phyloP scores from a whole-genome alignment of 2,113 vertebrate species.

The Melanotaenia duboulayi region DNA sequence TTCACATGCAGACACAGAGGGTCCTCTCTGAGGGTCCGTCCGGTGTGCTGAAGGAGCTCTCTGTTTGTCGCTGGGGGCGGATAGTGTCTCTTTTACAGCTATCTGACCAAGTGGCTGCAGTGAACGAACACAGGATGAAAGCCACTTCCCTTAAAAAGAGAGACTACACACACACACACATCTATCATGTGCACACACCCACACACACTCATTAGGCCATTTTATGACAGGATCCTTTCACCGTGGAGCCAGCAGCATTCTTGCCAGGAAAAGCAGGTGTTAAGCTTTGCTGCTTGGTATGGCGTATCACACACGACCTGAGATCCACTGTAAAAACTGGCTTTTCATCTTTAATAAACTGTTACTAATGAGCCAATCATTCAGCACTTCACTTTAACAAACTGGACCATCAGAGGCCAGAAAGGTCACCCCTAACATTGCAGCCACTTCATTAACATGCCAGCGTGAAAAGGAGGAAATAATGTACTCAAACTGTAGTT shows the following conservation, averaged over 20 bases:
- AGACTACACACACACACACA: slow-evolving; percentile 47
- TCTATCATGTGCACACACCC: slow-evolving; percentile 21
- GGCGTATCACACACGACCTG: slow-evolving; percentile 32
- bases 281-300: slow-evolving; percentile 35
- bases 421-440: background rate
- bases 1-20: slow-evolving; percentile 69
- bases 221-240: slow-evolving; percentile 76
- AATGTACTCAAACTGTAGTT: slow-evolving; percentile 1
- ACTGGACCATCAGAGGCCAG: slow-evolving; percentile 6
- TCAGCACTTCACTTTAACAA: slow-evolving; percentile 2
- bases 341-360: slow-evolving; percentile 17
- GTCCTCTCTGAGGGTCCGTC: slow-evolving; percentile 56
- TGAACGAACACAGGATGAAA: slow-evolving; percentile 78
- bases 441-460: slow-evolving; percentile 10
- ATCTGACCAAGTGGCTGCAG: slow-evolving; percentile 54
- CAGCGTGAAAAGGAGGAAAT: slow-evolving; percentile 1
- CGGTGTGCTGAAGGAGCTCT: slow-evolving; percentile 69
- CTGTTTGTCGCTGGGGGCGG: slow-evolving; percentile 66
- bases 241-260: slow-evolving; percentile 31
- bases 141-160: slow-evolving; percentile 73
- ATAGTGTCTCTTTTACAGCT: slow-evolving; percentile 79
- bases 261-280: slow-evolving; percentile 72
- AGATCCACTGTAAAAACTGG: slow-evolving; percentile 25
- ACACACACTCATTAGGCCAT: background rate
- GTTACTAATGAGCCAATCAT: background rate